These are phyloP conservation scores for Acheta domesticus DNA, from an alignment of 2,888 invertebrate genomes.

Conservation along the genomic window DNA sequence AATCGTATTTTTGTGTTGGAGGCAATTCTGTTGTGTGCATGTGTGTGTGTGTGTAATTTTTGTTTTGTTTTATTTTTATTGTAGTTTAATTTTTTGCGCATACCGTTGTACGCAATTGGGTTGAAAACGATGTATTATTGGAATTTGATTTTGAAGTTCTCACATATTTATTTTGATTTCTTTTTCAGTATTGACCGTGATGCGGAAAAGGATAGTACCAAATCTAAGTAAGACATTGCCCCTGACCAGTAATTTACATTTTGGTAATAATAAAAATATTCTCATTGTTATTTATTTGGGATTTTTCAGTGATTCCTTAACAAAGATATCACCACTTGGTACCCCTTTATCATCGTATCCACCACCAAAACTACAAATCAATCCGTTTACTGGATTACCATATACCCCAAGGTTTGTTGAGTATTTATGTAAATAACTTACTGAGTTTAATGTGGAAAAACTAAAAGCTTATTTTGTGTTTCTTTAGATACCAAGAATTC, in stretches of 20 bases:
- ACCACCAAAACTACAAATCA: conserved; percentile 51
- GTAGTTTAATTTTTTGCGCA: neutral
- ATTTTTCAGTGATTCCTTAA: conserved; percentile 24
- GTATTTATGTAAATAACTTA: neutral
- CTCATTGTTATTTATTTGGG: neutral
- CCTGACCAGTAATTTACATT: neutral
- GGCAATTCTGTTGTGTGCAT: neutral
- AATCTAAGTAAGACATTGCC: conserved; percentile 27
- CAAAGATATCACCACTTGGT: conserved; percentile 43
- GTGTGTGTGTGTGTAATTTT: neutral
- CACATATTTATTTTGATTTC: neutral
- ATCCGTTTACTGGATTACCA: conserved; percentile 76
- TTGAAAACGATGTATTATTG: too few species aligned
- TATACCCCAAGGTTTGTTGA: conserved; percentile 70
- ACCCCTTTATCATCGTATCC: conserved; percentile 52
- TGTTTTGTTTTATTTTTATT: neutral
- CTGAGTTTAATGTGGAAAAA: neutral
- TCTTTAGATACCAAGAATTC: conserved; percentile 70
- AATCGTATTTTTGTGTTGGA: neutral
- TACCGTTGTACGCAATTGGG: too few species aligned
- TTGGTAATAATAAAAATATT: neutral
- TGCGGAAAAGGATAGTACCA: conserved; percentile 31
- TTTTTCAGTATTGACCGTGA: conserved; percentile 31
- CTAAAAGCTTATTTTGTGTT: neutral
- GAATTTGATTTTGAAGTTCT: too few species aligned